Percentiles rank a stretch among this genome's conserved stretches.
These are phyloP conservation scores for Gadus chalcogrammus DNA, from an alignment of 2,113 vertebrate genomes.

Conservation along the genomic window DNA sequence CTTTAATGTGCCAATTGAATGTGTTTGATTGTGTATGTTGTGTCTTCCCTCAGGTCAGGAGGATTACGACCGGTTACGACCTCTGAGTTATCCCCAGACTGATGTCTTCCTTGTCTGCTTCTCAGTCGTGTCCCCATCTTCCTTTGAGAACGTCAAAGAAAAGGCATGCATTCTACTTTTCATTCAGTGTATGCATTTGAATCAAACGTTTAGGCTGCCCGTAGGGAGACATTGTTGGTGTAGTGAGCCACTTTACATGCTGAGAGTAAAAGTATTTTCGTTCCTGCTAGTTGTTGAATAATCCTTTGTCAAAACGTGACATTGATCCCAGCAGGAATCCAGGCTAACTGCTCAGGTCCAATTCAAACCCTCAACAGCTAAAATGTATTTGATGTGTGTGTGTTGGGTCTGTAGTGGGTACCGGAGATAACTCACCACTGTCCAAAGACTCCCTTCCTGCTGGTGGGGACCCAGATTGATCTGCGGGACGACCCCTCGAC, in stretches of 20 bases:
- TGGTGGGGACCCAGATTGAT: slow-evolving; percentile 98
- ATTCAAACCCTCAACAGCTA: no score
- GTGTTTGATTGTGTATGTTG: slow-evolving; percentile 6
- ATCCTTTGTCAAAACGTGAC: no score
- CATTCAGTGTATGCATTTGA: not conserved
- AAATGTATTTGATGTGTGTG: not conserved
- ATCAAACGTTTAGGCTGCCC: not conserved
- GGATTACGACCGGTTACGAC: slow-evolving; percentile 98
- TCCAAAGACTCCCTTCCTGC: slow-evolving; percentile 98
- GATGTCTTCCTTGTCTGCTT: slow-evolving; percentile 99
- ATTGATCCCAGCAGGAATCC: no score
- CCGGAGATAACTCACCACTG: slow-evolving; percentile 83
- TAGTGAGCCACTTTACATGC: no score
- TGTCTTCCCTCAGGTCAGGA: slow-evolving; percentile 85
- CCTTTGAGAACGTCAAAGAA: slow-evolving; percentile 99
- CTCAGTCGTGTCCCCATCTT: slow-evolving; percentile 98
- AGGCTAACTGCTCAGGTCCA: no score
- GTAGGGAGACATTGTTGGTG: no score
- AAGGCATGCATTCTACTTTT: slow-evolving; percentile 71
- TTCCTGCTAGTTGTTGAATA: no score
- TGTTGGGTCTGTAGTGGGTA: slow-evolving; percentile 83
- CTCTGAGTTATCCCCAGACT: slow-evolving; percentile 98
- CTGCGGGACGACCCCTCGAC: slow-evolving; percentile 97
- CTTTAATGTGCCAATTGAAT: not conserved
- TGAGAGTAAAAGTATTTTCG: no score